Evolutionary conservation across 2,888 invertebrate genomes (phyloP), one percentile per base, ranked within the genome.

Genomic region (Napeogenes inachia): DNA sequence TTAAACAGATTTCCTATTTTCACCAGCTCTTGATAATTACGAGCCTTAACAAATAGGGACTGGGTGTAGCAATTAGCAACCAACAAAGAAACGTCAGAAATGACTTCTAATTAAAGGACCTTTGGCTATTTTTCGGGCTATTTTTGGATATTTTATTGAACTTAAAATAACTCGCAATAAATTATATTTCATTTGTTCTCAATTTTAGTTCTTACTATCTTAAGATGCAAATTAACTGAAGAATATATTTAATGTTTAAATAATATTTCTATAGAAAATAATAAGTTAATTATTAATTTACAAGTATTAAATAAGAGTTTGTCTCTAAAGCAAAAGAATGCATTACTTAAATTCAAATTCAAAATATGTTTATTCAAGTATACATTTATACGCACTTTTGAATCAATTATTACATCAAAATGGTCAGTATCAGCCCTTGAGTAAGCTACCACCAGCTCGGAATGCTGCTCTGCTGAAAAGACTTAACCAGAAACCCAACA

Each of bases 11-110:
- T 42, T 54, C 46, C 21, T 35, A 60, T 55, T 55, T 35, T 46
- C 54, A 33, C 46, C 42, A 42, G 56, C 47, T 50, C 6, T 42
- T 32, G 13, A 58, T 42, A 13, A 30, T 38, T 21, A 47, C 4
- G 46, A 21, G 33, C 13, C 38, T 12, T 38, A 13, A 46, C 53
- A 56, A 63, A 62, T 59, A 45, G 45, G 35, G 57, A 21, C 45
- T 45, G 12, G 54, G 33, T n/a, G 13, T 30, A 59, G 30, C 54
- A 63, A 59, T 63, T 63, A 63, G 54, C 42, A 30, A 50, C 32
- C n/a, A 60, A 64, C 62, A 62, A 64, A 62, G 66, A 58, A 57
- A 60, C 45, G 54, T 62, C 63, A 56, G 55, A 66, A 64, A 63
- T 57, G 42, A 59, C 45, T 54, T 56, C 46, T 64, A 64, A 66